Percentiles rank a stretch among this genome's conserved stretches.
Evolutionary conservation across 2,888 invertebrate genomes (phyloP).

Genomic region (Rhagophthalmus giganteus): DNA sequence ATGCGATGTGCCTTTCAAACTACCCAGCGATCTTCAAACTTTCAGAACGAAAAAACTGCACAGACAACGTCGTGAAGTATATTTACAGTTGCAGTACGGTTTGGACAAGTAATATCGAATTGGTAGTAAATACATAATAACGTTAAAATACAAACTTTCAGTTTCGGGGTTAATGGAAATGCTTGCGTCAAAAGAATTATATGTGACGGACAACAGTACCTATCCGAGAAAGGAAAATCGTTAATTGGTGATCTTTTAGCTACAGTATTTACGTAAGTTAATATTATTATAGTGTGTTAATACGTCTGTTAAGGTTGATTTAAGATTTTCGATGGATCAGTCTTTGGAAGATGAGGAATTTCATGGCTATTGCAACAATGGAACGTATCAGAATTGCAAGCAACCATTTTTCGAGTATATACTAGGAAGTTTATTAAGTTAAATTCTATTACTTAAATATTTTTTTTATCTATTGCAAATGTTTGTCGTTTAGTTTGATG

Average conservation of each 20-base stretch:
- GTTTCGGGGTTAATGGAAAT: conserved; percentile 65
- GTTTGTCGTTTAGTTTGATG: too few relatives aligned
- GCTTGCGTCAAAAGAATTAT: conserved; percentile 68
- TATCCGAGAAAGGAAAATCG: conserved; percentile 64
- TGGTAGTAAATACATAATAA: too few relatives aligned
- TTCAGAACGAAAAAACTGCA: conserved; percentile 43
- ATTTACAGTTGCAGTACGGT: conserved; percentile 45
- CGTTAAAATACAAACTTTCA: too few relatives aligned
- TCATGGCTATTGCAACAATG: background rate
- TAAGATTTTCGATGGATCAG: background rate
- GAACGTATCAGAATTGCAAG: background rate
- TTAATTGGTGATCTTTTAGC: conserved; percentile 68
- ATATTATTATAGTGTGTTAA: background rate
- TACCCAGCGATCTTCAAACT: conserved; percentile 55
- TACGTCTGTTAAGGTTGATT: background rate
- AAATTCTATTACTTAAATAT: too few relatives aligned
- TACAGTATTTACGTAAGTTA: conserved; percentile 64
- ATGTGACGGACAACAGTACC: conserved; percentile 65
- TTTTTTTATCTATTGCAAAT: too few relatives aligned
- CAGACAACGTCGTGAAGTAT: conserved; percentile 61
- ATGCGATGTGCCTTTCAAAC: conserved; percentile 62
- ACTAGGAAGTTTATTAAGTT: background rate
- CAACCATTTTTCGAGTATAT: background rate
- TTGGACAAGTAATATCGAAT: too few relatives aligned
- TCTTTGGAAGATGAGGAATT: background rate